phyloP scores from a whole-genome alignment of 2,113 vertebrate genomes.

The Eolophus roseicapilla region DNA sequence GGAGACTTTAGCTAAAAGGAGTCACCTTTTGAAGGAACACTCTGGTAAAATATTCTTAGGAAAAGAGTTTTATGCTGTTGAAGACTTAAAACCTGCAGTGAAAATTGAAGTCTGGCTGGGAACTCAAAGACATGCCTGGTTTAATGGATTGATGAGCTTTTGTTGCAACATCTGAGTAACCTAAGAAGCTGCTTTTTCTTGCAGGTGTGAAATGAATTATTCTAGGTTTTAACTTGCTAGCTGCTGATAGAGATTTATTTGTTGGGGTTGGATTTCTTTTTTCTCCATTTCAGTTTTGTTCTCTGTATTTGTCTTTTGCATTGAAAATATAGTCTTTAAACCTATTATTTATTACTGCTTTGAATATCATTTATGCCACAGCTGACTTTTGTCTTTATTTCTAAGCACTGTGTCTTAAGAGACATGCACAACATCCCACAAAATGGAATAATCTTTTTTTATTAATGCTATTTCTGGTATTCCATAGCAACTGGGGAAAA shows the following conservation, averaged over 20 bases:
- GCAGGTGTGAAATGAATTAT: conserved; percentile 43
- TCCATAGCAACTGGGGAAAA: neutral
- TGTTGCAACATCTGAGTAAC: conserved; percentile 9
- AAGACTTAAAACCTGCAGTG: conserved; percentile 23
- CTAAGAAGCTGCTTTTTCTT: conserved; percentile 17
- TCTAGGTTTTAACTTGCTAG: neutral
- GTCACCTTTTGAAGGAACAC: neutral
- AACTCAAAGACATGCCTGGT: conserved; percentile 5
- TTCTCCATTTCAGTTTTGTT: neutral
- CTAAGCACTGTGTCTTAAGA: conserved; percentile 12
- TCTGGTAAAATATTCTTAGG: conserved; percentile 2
- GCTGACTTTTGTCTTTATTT: conserved; percentile 45
- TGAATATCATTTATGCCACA: conserved; percentile 32
- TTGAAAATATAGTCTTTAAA: conserved; percentile 13
- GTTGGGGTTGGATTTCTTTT: neutral
- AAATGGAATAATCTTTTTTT: conserved; percentile 28
- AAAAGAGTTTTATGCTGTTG: conserved; percentile 17
- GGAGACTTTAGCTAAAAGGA: neutral
- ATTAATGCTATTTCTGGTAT: conserved; percentile 32
- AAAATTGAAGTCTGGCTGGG: conserved; percentile 30
- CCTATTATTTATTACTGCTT: conserved; percentile 37
- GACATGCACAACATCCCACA: conserved; percentile 4
- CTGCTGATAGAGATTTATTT: conserved; percentile 24
- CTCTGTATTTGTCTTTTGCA: neutral
- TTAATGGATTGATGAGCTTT: conserved; percentile 47